Percentiles rank a stretch among this genome's conserved stretches.
Conservation (phyloP, 2,797 vertebrate species). For the Martes flavigula region DNA sequence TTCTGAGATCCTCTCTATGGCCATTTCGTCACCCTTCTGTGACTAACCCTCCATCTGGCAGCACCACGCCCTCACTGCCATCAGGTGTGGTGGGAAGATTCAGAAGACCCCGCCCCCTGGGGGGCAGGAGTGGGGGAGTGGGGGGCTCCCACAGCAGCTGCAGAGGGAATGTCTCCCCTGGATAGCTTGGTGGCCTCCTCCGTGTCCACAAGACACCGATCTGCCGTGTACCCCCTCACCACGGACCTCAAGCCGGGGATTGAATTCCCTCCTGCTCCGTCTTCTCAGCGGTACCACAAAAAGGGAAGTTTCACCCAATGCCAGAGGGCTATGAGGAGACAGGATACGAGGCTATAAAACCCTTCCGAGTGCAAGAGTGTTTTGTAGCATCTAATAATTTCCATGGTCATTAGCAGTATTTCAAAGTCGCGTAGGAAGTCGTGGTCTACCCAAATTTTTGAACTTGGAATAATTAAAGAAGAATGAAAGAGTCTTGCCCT, state of each 20-base stretch:
- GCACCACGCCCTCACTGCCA: too few relatives aligned
- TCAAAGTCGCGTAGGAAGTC: conserved; percentile 52
- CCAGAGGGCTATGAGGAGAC: background rate
- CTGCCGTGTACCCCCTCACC: too few relatives aligned
- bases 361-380: background rate
- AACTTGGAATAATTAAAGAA: conserved; percentile 56
- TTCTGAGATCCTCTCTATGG: background rate
- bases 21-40: background rate
- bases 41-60: background rate
- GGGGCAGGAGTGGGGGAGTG: too few relatives aligned
- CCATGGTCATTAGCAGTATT: conserved; percentile 41
- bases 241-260: background rate
- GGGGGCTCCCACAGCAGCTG: too few relatives aligned
- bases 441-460: conserved; percentile 56
- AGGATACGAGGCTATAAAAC: background rate
- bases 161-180: background rate
- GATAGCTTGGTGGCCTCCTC: accelerated
- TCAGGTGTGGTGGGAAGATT: background rate
- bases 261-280: background rate
- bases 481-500: conserved; percentile 55
- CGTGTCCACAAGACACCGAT: background rate
- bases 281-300: background rate
- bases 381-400: conserved; percentile 32
- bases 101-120: background rate
- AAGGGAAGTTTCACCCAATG: accelerated